phyloP scores from a whole-genome alignment of 2,113 vertebrate species.

The Clupea harengus region DNA sequence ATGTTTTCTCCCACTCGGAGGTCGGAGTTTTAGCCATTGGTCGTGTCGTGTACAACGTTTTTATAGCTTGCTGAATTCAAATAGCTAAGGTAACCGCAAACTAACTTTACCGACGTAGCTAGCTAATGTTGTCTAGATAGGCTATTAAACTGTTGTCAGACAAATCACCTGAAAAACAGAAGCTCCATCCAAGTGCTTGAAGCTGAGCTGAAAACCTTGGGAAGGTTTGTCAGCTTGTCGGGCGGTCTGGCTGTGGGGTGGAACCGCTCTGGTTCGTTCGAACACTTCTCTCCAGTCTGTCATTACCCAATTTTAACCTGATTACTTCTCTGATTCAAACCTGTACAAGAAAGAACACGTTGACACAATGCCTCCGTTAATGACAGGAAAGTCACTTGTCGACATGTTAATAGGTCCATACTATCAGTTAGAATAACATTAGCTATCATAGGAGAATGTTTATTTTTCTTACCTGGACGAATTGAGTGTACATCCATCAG shows the following conservation, averaged over 20 bases:
- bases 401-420: neutral
- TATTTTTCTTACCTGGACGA: neutral
- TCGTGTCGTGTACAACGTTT: too few relatives aligned
- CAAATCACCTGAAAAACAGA: conserved; percentile 73
- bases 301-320: conserved; percentile 28
- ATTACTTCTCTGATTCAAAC: neutral
- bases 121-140: neutral
- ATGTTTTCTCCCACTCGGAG: too few relatives aligned
- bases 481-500: neutral
- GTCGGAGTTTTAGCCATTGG: too few relatives aligned
- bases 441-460: neutral
- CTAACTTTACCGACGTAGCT: neutral
- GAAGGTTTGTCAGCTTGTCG: conserved; percentile 61
- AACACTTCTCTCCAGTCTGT: conserved; percentile 74
- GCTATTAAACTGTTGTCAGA: neutral
- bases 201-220: conserved; percentile 70
- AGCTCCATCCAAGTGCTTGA: conserved; percentile 70
- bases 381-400: neutral
- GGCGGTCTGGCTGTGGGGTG: conserved; percentile 70
- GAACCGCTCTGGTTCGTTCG: conserved; percentile 59
- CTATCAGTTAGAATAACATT: neutral
- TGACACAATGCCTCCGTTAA: neutral
- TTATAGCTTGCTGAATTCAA: too few relatives aligned
- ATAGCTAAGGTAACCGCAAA: neutral
- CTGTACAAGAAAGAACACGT: neutral